Percentiles rank a stretch among this genome's conserved stretches.
These are phyloP conservation scores for Nanorana parkeri DNA, from an alignment of 2,113 vertebrate genomes.

Conservation along the genomic window DNA sequence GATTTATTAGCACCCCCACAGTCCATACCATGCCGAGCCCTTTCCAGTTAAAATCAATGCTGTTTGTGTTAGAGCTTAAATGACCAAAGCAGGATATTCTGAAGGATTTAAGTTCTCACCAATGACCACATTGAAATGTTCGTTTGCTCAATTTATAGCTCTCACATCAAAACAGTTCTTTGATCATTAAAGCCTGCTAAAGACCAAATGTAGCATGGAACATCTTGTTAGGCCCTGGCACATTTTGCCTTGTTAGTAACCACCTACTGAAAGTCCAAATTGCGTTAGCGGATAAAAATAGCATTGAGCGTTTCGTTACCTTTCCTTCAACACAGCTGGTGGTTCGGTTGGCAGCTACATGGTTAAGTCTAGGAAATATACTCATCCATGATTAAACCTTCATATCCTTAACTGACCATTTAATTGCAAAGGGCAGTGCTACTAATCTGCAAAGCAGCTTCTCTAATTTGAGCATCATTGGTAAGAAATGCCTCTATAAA, in stretches of 20 bases:
- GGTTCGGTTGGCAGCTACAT: background rate
- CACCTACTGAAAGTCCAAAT: slow-evolving; percentile 1
- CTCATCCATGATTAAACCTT: slow-evolving; percentile 1
- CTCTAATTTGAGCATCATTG: slow-evolving; percentile 64
- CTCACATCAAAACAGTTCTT: slow-evolving; percentile 37
- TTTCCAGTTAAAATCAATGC: slow-evolving; percentile 29
- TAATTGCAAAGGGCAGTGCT: slow-evolving; percentile 60
- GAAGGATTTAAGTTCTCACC: slow-evolving; percentile 8
- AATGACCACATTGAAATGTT: slow-evolving; percentile 38
- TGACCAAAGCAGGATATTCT: slow-evolving; percentile 12
- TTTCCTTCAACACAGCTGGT: too few relatives aligned
- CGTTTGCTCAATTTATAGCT: slow-evolving; percentile 23
- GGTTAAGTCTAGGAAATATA: background rate
- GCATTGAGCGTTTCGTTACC: background rate
- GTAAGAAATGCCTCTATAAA: slow-evolving; percentile 64
- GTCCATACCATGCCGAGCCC: background rate
- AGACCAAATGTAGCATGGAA: slow-evolving; percentile 24
- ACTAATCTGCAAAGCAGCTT: slow-evolving; percentile 59
- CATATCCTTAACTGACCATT: slow-evolving; percentile 56
- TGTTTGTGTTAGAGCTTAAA: slow-evolving; percentile 19
- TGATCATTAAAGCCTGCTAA: slow-evolving; percentile 33
- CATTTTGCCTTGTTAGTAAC: slow-evolving; percentile 41
- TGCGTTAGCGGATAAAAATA: slow-evolving; percentile 27
- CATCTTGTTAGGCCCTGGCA: background rate
- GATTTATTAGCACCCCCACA: slow-evolving; percentile 15